phyloP scores from a whole-genome alignment of 1,140 invertebrate genomes.

The Scaptodrosophila lebanonensis region DNA sequence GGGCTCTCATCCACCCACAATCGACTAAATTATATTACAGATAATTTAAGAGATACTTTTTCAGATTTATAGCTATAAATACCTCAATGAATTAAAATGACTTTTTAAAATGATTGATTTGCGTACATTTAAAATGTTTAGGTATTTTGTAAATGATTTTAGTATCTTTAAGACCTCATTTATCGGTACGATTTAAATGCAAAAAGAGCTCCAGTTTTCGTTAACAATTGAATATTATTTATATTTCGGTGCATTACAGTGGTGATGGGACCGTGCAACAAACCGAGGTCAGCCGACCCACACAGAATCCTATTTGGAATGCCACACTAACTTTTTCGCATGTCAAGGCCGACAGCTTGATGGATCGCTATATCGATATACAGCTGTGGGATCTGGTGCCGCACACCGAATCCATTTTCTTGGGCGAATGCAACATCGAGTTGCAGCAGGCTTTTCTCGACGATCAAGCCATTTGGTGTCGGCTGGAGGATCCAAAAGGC shows the following conservation, averaged over 20 bases:
- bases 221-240: no score
- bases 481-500: slow-evolving; percentile 87
- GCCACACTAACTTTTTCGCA: slow-evolving; percentile 90
- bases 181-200: no score
- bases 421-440: slow-evolving; percentile 90
- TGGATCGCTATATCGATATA: slow-evolving; percentile 88
- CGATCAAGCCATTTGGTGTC: slow-evolving; percentile 91
- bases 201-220: no score
- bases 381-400: slow-evolving; percentile 91
- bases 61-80: no score
- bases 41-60: no score
- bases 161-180: no score
- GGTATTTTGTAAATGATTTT: no score
- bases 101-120: no score
- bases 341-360: slow-evolving; percentile 85
- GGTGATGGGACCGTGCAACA: slow-evolving; percentile 85
- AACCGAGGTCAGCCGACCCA: slow-evolving; percentile 88
- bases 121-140: no score
- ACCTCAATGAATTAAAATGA: no score
- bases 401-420: slow-evolving; percentile 87
- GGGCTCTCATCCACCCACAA: no score
- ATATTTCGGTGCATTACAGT: slow-evolving; percentile 77
- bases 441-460: slow-evolving; percentile 87
- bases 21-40: no score
- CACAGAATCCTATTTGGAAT: slow-evolving; percentile 92